Percentiles rank a stretch among this genome's conserved stretches.
phyloP scores from a whole-genome alignment of 2,888 invertebrate species.

The Synergus gifuensis region DNA sequence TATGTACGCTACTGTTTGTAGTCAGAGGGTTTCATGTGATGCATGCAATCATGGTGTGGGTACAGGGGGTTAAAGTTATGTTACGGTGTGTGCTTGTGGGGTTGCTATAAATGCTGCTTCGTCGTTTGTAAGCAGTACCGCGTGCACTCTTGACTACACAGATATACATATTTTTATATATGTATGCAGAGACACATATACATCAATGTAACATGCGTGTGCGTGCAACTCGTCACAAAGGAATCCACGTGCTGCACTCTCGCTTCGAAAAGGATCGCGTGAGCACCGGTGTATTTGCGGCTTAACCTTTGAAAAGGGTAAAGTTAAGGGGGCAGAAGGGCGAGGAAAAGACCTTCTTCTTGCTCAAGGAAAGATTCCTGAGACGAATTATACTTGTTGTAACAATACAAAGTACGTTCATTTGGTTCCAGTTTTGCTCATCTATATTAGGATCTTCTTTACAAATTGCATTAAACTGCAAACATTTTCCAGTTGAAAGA shows the following conservation, averaged over 20 bases:
- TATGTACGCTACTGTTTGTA: constrained; percentile 30
- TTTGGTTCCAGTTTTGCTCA: background rate
- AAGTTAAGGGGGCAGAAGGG: background rate
- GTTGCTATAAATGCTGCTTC: constrained; percentile 35
- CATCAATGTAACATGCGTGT: background rate
- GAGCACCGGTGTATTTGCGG: constrained; percentile 30
- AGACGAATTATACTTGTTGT: background rate
- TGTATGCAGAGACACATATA: background rate
- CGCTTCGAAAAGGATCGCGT: constrained; percentile 17
- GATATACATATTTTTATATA: background rate
- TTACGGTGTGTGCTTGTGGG: constrained; percentile 30
- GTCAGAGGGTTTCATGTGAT: constrained; percentile 19
- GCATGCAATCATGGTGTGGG: constrained; percentile 23
- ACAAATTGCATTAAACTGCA: no score
- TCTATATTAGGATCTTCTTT: no score
- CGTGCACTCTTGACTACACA: background rate
- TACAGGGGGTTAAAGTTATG: constrained; percentile 25
- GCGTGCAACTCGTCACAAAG: constrained; percentile 12
- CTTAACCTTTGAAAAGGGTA: constrained; percentile 8
- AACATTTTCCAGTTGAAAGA: no score
- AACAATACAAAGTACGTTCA: background rate
- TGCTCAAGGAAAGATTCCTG: constrained; percentile 30
- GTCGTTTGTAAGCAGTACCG: constrained; percentile 31
- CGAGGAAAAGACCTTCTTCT: background rate
- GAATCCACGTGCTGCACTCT: constrained; percentile 30